Percentiles rank a stretch among this genome's conserved stretches.
Evolutionary conservation across 2,113 vertebrate species (phyloP).

Genomic region (Rana temporaria): DNA sequence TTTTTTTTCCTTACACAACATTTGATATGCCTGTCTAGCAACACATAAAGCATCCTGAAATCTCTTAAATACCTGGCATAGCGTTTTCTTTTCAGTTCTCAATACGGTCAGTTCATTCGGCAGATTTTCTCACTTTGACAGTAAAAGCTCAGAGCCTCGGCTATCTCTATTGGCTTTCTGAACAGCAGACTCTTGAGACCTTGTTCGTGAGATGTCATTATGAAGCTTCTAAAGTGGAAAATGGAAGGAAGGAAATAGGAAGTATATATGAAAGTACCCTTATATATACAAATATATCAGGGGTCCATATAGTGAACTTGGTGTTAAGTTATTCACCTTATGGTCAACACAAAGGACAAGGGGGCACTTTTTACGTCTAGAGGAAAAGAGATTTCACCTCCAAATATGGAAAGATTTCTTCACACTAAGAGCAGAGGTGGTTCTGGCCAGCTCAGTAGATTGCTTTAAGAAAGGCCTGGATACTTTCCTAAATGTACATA

Average conservation of each 20-base stretch:
- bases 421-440: no score
- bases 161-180: constrained; percentile 60
- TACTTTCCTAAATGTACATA: no score
- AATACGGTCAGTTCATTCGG: constrained; percentile 75
- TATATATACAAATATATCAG: no score
- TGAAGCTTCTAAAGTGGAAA: constrained; percentile 69
- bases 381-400: no score
- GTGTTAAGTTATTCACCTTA: no score
- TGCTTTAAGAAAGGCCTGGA: no score
- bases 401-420: no score
- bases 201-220: constrained; percentile 65
- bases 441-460: no score
- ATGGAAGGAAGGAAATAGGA: not conserved
- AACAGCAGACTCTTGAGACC: constrained; percentile 57
- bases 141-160: not conserved
- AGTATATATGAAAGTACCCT: not conserved
- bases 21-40: constrained; percentile 69
- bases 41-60: constrained; percentile 72
- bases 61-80: constrained; percentile 73
- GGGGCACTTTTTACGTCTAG: no score
- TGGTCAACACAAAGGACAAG: no score
- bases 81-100: constrained; percentile 77
- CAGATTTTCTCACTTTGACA: constrained; percentile 68
- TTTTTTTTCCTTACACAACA: constrained; percentile 52
- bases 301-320: no score